Conservation (phyloP, 2,797 vertebrate species). For the Galago senegalensis region DNA sequence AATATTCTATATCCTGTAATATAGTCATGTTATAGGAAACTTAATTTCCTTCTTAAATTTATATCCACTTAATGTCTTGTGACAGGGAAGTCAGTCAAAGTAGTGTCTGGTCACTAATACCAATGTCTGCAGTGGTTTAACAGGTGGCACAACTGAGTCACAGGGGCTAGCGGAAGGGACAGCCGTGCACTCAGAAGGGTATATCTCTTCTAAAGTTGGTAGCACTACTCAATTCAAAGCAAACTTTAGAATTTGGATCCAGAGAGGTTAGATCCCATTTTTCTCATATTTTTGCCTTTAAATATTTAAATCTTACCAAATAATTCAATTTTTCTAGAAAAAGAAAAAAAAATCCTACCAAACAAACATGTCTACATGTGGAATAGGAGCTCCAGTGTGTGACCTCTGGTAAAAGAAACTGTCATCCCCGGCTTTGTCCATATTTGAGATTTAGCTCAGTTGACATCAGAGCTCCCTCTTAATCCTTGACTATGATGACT, state of each 20-base stretch:
- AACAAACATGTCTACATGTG: neutral
- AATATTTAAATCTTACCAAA: neutral
- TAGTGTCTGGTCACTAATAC: neutral
- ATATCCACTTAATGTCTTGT: neutral
- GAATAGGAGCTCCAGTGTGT: neutral
- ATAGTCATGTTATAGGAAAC: neutral
- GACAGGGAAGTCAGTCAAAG: neutral
- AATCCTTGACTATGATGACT: neutral
- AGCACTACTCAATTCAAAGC: neutral
- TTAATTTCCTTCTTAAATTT: neutral
- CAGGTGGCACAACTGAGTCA: neutral
- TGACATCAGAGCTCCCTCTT: neutral
- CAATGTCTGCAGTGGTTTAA: neutral
- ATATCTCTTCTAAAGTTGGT: neutral
- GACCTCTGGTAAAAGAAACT: neutral
- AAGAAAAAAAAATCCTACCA: neutral
- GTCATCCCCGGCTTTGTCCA: neutral
- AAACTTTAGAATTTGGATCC: neutral
- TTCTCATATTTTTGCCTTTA: neutral
- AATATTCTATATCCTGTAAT: neutral
- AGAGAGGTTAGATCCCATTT: neutral
- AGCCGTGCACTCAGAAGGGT: accelerated
- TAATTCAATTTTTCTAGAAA: neutral
- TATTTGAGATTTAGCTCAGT: neutral
- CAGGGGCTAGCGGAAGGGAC: neutral